Evolutionary conservation across 2,888 invertebrate species (phyloP).

Genomic region (Polia nebulosa): DNA sequence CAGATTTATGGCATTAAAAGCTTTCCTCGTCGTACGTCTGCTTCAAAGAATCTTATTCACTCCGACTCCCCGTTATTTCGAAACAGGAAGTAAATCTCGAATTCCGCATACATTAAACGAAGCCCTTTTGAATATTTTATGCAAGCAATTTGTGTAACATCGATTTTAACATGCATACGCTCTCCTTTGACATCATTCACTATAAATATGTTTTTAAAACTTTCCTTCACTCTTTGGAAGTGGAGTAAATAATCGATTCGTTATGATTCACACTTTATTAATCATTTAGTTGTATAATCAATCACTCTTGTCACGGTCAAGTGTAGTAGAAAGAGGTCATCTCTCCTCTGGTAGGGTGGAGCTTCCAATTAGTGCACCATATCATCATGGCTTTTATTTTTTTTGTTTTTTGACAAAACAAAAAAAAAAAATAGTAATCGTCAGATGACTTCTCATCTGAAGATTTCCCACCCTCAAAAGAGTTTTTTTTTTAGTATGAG

Average conservation of each 20-base stretch:
- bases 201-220: conserved; percentile 5
- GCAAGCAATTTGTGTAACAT: conserved; percentile 9
- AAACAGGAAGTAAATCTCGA: conserved; percentile 18
- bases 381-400: too few relatives aligned
- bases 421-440: too few relatives aligned
- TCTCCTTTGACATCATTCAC: not conserved
- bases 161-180: conserved; percentile 4
- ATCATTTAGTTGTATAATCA: not conserved
- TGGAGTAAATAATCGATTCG: conserved; percentile 6
- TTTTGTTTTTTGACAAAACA: too few relatives aligned
- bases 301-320: not conserved
- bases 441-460: too few relatives aligned
- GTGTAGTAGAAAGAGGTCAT: not conserved
- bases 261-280: conserved; percentile 11
- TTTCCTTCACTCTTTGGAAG: conserved; percentile 13
- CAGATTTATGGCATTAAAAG: not conserved
- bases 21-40: too few relatives aligned
- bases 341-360: not conserved
- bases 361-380: not conserved
- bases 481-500: too few relatives aligned
- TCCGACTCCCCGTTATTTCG: not conserved
- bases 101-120: not conserved
- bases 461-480: too few relatives aligned
- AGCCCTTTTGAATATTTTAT: conserved; percentile 26
- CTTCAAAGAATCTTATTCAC: too few relatives aligned